These are phyloP conservation scores for Arctia plantaginis DNA, from an alignment of 2,888 invertebrate genomes.

Conservation along the genomic window DNA sequence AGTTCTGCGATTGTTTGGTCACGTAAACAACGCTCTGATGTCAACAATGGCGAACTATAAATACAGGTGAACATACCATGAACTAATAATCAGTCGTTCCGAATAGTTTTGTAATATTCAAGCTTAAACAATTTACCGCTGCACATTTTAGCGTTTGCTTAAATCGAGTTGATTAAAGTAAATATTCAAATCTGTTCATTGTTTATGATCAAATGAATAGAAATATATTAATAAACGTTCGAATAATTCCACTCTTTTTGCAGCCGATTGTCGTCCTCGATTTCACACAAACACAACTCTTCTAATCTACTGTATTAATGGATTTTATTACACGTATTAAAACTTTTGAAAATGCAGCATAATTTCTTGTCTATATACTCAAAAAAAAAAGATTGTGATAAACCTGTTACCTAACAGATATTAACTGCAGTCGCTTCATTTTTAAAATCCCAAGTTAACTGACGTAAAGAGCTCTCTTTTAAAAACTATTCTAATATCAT, in stretches of 20 bases:
- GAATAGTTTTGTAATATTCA: not conserved
- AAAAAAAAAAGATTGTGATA: not conserved
- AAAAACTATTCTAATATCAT: not conserved
- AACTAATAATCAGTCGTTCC: constrained; percentile 10
- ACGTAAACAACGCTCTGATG: constrained; percentile 16
- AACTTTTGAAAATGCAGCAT: no score
- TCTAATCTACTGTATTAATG: no score
- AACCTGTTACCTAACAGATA: not conserved
- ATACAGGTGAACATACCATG: constrained; percentile 4
- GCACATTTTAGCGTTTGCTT: not conserved
- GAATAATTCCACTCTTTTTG: not conserved
- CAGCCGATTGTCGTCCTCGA: not conserved
- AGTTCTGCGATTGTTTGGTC: constrained; percentile 5
- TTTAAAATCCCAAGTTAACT: not conserved
- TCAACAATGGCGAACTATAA: constrained; percentile 25
- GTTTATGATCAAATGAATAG: not conserved
- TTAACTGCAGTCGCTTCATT: not conserved
- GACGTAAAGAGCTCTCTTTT: not conserved
- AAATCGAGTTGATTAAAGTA: not conserved
- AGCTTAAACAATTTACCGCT: not conserved
- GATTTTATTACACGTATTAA: no score
- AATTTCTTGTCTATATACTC: not conserved
- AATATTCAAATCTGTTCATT: not conserved
- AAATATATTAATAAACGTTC: not conserved
- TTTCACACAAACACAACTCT: no score